Percentiles rank a stretch among this genome's conserved stretches.
These are phyloP conservation scores for Tenthredo notha DNA, from an alignment of 2,888 invertebrate genomes.

Conservation along the genomic window DNA sequence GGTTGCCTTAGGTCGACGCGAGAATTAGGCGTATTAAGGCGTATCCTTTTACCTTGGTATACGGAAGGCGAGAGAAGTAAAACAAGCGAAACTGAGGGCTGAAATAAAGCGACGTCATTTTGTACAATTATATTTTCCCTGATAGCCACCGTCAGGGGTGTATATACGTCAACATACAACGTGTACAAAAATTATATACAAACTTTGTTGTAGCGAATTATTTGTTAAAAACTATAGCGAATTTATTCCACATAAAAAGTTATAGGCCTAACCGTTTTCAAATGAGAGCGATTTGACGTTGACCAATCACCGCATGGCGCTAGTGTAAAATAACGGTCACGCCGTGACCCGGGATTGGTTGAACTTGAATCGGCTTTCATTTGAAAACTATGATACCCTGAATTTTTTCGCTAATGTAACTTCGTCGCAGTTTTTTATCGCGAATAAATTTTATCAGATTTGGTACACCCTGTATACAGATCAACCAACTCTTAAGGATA, in stretches of 20 bases:
- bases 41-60: slow-evolving; percentile 6
- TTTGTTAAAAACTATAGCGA: not conserved
- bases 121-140: slow-evolving; percentile 64
- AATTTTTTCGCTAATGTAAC: not conserved
- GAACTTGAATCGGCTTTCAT: not conserved
- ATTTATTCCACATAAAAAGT: not conserved
- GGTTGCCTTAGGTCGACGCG: slow-evolving; percentile 31
- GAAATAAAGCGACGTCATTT: slow-evolving; percentile 65
- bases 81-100: slow-evolving; percentile 55
- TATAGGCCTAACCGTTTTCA: not conserved
- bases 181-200: not conserved
- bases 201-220: not conserved
- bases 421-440: not conserved
- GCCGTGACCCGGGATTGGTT: not conserved
- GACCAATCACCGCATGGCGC: not conserved
- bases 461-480: not conserved
- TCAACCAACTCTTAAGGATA: not conserved
- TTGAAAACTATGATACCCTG: not conserved
- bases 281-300: not conserved
- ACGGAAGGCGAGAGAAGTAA: not conserved
- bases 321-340: not conserved
- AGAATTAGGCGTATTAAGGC: slow-evolving; percentile 40
- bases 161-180: not conserved
- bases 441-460: not conserved
- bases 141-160: slow-evolving; percentile 55